Evolutionary conservation across 1,140 invertebrate species (phyloP).

Genomic region (Macrosteles quadrilineatus): DNA sequence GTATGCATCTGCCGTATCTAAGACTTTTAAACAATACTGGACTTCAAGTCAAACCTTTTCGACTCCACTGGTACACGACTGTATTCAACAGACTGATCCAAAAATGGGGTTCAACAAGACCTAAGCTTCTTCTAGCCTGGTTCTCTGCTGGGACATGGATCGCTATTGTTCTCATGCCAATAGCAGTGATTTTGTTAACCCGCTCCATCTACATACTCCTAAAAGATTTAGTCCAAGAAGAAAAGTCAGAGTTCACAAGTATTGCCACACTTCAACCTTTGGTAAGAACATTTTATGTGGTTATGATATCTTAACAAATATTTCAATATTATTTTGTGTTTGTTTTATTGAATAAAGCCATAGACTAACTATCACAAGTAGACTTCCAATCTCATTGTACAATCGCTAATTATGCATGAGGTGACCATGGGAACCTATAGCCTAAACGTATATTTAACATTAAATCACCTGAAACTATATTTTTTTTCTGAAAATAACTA

Average conservation of each 20-base stretch:
- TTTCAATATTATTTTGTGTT: no score
- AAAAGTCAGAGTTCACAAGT: slow-evolving; percentile 5
- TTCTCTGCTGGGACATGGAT: slow-evolving; percentile 49
- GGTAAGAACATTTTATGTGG: slow-evolving; percentile 45
- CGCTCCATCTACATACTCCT: slow-evolving; percentile 34
- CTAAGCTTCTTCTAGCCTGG: slow-evolving; percentile 65
- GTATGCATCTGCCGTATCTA: slow-evolving; percentile 76
- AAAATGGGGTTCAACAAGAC: slow-evolving; percentile 67
- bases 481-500: no score
- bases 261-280: slow-evolving; percentile 48
- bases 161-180: slow-evolving; percentile 40
- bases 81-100: slow-evolving; percentile 72
- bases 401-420: neutral
- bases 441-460: no score
- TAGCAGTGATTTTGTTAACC: slow-evolving; percentile 40
- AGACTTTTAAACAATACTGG: slow-evolving; percentile 74
- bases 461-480: no score
- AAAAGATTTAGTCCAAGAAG: slow-evolving; percentile 33
- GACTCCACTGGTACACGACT: slow-evolving; percentile 74
- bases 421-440: no score
- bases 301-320: slow-evolving; percentile 20
- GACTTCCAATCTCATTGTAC: neutral
- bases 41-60: slow-evolving; percentile 67
- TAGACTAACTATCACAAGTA: no score
- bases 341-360: no score